Conservation (phyloP, 2,888 invertebrate species). For the Quadroppia sp. region DNA sequence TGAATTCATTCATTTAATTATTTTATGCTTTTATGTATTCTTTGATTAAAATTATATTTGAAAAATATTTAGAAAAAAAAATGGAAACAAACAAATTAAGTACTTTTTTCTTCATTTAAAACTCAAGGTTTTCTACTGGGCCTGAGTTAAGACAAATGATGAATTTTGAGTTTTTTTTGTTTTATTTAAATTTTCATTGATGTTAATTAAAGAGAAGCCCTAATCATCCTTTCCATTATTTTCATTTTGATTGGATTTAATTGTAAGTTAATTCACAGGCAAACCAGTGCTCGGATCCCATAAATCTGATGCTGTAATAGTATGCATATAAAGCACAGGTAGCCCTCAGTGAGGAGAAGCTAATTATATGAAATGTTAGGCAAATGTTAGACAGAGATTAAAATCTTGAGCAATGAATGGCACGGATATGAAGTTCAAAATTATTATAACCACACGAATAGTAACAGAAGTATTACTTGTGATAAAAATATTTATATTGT, state of each 20-base stretch:
- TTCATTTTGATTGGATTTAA: not conserved
- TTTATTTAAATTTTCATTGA: not conserved
- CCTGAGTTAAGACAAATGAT: not conserved
- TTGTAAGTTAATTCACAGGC: not conserved
- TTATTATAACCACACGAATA: constrained; percentile 15
- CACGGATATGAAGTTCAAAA: constrained; percentile 35
- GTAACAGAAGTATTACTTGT: not conserved
- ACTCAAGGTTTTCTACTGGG: not conserved
- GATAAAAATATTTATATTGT: not conserved
- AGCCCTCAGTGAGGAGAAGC: constrained; percentile 16
- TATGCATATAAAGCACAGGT: not conserved
- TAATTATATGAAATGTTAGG: constrained; percentile 23
- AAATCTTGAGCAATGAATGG: constrained; percentile 8
- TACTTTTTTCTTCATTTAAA: too few species aligned
- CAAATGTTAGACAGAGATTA: constrained; percentile 7
- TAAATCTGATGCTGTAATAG: not conserved
- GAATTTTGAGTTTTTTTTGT: not conserved
- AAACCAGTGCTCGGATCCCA: not conserved
- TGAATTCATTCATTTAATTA: not conserved
- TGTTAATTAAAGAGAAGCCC: not conserved
- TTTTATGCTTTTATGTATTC: not conserved
- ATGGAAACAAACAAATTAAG: too few species aligned
- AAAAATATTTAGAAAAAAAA: not conserved
- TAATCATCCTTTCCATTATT: not conserved
- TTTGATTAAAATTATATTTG: not conserved